Conservation (phyloP, 2,888 invertebrate species). For the Neoaliturus tenellus region DNA sequence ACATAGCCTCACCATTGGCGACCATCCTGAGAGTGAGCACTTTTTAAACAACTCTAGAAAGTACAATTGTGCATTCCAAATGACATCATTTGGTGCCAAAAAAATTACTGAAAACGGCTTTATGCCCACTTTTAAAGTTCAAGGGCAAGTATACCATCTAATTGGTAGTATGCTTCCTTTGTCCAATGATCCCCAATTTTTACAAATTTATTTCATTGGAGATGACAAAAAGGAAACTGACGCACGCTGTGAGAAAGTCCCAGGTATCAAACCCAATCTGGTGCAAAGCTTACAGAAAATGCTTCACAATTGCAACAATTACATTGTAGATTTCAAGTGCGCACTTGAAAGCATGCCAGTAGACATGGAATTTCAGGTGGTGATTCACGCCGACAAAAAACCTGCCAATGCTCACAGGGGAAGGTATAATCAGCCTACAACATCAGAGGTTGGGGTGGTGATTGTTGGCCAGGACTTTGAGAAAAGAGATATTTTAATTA, state of each 20-base stretch:
- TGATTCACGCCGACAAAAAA: conserved; percentile 57
- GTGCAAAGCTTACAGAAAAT: conserved; percentile 56
- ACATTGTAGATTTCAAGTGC: conserved; percentile 57
- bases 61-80: conserved; percentile 60
- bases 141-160: conserved; percentile 64
- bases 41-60: conserved; percentile 54
- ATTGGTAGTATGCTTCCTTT: conserved; percentile 62
- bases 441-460: conserved; percentile 52
- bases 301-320: conserved; percentile 56
- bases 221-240: conserved; percentile 51
- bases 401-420: conserved; percentile 51
- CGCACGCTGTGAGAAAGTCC: conserved; percentile 25
- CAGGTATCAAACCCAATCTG: conserved; percentile 2
- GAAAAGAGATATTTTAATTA: conserved; percentile 64
- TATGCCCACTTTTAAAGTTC: conserved; percentile 64
- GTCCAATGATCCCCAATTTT: conserved; percentile 60
- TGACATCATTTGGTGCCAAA: conserved; percentile 61
- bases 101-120: conserved; percentile 54
- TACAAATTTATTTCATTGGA: conserved; percentile 65
- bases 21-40: conserved; percentile 49
- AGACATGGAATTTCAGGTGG: conserved; percentile 49
- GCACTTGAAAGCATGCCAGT: conserved; percentile 55
- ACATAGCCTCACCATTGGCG: conserved; percentile 25
- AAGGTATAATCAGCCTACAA: conserved; percentile 51
- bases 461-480: conserved; percentile 57